Base-by-base conservation (phyloP, 2,888 invertebrate species). In the Limnephilus lunatus region DNA sequence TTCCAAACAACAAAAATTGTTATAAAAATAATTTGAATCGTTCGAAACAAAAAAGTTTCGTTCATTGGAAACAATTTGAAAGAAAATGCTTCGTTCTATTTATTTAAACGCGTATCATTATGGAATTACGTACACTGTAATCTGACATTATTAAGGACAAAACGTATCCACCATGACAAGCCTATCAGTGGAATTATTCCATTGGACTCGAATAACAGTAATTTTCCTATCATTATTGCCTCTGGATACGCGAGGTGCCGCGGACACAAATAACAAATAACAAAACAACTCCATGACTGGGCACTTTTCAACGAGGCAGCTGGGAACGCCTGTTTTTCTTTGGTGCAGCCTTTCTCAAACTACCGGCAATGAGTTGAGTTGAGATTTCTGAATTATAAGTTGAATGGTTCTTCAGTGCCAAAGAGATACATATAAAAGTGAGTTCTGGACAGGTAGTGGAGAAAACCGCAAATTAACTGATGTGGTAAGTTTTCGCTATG, bases 261-360 rank as follows among this genome's bases (percentile, higher is more conserved):
- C 88, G 88, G 32, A 30, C 53, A 85, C 85, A 90, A 90, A 90
- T 68, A 91, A 88, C 48, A 81, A 68, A 68, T n/a, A 91, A 91
- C 88, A 92, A 90, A 89, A 91, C 89, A 92, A 85, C 83, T 35
- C 80, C 53, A 92, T 92, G 92, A 92, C 90, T 81, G 53, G 92
- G 19, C 92, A 92, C 35, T 92, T 85, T 92, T 90, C 90, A 89
- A 53, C 89, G 30, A 89, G 89, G 81, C 89, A 30, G 48, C 89
- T 48, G 44, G 14, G 39, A 39, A 85, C 53, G 25, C 81, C 68
- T 92, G 92, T 92, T 85, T 90, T 80, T 90, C 80, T 90, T 53
- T 31, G n/a, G 48, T 44, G 25, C 90, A 85, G 39, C 1, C 15
- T 12, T 80, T 48, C 30, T 80, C 83, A 91, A 91, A 80, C 91